Evolutionary conservation across 2,113 vertebrate species (phyloP), one percentile per base, ranked within the genome.

Genomic region (Dipodomys stephensi): DNA sequence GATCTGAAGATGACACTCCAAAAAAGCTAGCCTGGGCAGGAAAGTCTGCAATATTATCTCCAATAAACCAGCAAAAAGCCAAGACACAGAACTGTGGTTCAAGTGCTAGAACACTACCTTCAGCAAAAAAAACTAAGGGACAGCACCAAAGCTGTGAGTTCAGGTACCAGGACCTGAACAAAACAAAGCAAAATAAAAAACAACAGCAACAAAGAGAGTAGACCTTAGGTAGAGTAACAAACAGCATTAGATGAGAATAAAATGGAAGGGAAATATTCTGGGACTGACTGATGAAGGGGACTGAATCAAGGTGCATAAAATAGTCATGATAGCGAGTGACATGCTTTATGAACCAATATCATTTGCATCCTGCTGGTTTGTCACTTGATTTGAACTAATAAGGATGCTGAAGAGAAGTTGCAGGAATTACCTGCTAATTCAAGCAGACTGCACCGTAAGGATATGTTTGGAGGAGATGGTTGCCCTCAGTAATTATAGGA

Each of bases 351-450:
- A 83, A 67, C 30, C 65, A 53, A 84, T 85, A 44, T 72, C 78
- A 76, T 90, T 88, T 85, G 60, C 20, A 68, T 94, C 83, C 81
- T 94, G 49, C 81, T 88, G 90, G 44, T 76, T 96, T 79, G 83
- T 95, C 91, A 93, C 90, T 62, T 90, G n/a, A 85, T 94, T 90
- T 88, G 90, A 93, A 95, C 90, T 88, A 88, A 78, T 60, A 94
- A 87, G 60, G 32, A 32, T 35, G 35, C 64, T 77, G 27, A 69
- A 84, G 44, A 90, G 88, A 93, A 90, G 65, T 88, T 91, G n/a
- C 69, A 76, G 44, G 91, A 94, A 95, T 96, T 44, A 94, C 44
- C 62, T 71, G 35, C 74, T 91, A 88, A 93, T 80, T 74, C 28
- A 91, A 83, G 95, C 27, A 88, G 76, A 90, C 25, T n/a, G 67